A percentile compares a stretch with the other conserved stretches of the same genome.
Conservation (phyloP, 1,140 invertebrate species). For the Ceratitis capitata region DNA sequence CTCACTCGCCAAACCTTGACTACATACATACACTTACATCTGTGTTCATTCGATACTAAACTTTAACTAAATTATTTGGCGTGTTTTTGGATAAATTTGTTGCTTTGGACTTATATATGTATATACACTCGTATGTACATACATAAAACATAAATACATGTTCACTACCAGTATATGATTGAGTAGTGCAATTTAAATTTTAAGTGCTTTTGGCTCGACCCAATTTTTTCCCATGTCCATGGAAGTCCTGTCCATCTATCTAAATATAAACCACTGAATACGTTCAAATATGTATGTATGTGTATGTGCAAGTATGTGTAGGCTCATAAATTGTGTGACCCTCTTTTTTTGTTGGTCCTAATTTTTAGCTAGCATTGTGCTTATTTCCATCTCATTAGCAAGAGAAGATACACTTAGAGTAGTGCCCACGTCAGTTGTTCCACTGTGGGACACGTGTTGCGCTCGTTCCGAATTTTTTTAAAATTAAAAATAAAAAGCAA, state of each 20-base stretch:
- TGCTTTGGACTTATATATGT: no score
- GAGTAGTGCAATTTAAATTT: not conserved
- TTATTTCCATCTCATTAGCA: conserved; percentile 28
- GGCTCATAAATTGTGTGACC: not conserved
- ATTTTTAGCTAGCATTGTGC: not conserved
- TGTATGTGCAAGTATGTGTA: not conserved
- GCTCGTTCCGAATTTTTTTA: conserved; percentile 7
- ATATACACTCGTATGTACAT: no score
- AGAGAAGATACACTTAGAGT: not conserved
- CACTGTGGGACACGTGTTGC: conserved; percentile 44
- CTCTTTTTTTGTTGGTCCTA: not conserved
- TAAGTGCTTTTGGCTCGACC: conserved; percentile 13
- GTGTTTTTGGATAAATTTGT: no score
- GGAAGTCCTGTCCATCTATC: not conserved
- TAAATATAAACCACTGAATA: no score
- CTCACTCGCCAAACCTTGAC: no score
- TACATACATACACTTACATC: no score
- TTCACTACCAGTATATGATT: no score
- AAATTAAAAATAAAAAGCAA: not conserved
- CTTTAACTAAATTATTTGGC: no score
- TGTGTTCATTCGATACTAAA: no score
- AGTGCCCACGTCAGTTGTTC: conserved; percentile 38
- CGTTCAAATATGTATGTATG: not conserved
- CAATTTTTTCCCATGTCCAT: not conserved
- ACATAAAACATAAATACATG: no score